Evolutionary conservation across 2,797 vertebrate species (phyloP).

Genomic region (Pipistrellus pipistrellus): DNA sequence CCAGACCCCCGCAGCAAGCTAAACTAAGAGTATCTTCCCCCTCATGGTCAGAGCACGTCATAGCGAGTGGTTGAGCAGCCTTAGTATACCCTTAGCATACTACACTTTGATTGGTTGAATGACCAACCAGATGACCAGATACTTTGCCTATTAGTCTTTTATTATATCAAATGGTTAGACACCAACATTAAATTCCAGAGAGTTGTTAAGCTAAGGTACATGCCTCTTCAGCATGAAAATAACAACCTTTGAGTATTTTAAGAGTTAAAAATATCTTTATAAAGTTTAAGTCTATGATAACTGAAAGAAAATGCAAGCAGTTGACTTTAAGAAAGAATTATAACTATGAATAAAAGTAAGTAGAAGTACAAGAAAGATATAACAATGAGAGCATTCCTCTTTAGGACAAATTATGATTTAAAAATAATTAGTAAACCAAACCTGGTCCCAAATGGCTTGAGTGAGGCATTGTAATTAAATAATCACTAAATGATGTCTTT

Average conservation of each 20-base stretch:
- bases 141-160: too few species aligned
- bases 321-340: slow-evolving; percentile 63
- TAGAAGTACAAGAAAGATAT: slow-evolving; percentile 46
- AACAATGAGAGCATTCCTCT: not conserved
- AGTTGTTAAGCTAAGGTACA: not conserved
- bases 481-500: slow-evolving; percentile 60
- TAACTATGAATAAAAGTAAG: slow-evolving; percentile 40
- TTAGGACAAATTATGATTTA: slow-evolving; percentile 26
- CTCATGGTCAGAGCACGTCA: too few species aligned
- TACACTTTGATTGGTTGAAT: too few species aligned
- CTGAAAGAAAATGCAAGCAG: not conserved
- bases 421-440: slow-evolving; percentile 39
- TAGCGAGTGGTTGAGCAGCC: too few species aligned
- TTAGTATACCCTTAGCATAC: too few species aligned
- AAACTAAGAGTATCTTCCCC: too few species aligned
- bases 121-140: too few species aligned
- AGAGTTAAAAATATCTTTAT: not conserved
- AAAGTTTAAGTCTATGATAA: not conserved
- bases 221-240: slow-evolving; percentile 53
- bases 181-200: slow-evolving; percentile 28
- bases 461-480: slow-evolving; percentile 23
- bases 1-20: too few species aligned
- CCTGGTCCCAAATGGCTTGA: not conserved
- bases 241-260: slow-evolving; percentile 46
- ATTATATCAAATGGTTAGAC: not conserved